phyloP scores from a whole-genome alignment of 2,113 vertebrate genomes.

The Gadus macrocephalus region DNA sequence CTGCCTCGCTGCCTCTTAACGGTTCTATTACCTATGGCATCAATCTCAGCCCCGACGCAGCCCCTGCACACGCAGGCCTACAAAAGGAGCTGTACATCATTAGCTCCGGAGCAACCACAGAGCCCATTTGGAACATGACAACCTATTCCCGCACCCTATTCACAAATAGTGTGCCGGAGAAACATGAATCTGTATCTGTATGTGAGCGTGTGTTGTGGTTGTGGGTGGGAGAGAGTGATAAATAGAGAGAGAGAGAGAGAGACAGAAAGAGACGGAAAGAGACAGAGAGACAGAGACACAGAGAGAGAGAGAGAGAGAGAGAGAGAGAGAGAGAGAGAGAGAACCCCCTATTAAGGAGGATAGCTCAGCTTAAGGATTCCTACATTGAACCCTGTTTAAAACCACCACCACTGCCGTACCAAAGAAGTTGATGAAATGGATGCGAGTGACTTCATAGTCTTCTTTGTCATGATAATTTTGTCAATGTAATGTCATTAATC shows the following conservation, averaged over 20 bases:
- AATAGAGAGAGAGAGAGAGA: background rate
- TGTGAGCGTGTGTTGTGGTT: conserved; percentile 5
- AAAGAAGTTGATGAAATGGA: too few species aligned
- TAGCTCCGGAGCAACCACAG: conserved; percentile 35
- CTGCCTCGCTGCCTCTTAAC: conserved; percentile 16
- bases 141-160: conserved; percentile 31
- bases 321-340: background rate
- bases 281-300: conserved; percentile 7
- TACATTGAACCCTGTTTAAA: too few species aligned
- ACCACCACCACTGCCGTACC: too few species aligned
- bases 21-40: conserved; percentile 32
- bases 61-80: conserved; percentile 11
- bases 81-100: conserved; percentile 40
- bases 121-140: conserved; percentile 54
- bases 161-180: conserved; percentile 11
- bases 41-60: conserved; percentile 31
- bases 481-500: too few species aligned
- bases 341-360: background rate
- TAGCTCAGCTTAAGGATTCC: too few species aligned
- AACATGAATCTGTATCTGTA: background rate
- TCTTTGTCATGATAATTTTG: too few species aligned
- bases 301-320: background rate
- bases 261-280: background rate
- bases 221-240: background rate
- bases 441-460: too few species aligned